Conservation (phyloP, 2,797 vertebrate species). For the Onychomys arenicola region DNA sequence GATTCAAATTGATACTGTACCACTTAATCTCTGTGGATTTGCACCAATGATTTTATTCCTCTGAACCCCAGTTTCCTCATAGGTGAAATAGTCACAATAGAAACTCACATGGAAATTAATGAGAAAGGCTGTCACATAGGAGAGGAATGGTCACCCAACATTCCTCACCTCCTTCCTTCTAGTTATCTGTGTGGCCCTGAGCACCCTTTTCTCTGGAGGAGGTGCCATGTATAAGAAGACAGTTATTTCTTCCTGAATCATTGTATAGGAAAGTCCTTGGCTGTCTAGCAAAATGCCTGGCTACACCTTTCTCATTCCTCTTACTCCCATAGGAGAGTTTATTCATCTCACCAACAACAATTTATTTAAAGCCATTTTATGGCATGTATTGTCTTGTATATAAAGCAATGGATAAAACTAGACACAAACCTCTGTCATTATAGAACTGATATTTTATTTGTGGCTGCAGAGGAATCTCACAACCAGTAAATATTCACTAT, state of each 20-base stretch:
- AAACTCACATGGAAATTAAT: conserved; percentile 41
- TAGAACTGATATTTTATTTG: conserved; percentile 49
- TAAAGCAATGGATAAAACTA: conserved; percentile 45
- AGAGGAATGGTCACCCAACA: conserved; percentile 47
- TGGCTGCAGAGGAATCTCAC: background rate
- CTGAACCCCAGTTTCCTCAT: conserved; percentile 18
- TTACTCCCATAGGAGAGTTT: conserved; percentile 2
- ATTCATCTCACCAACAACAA: conserved; percentile 44
- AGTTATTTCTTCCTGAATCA: conserved; percentile 17
- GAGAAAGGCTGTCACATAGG: conserved; percentile 6
- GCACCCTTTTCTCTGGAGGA: background rate
- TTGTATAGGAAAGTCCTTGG: background rate
- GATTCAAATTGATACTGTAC: conserved; percentile 40
- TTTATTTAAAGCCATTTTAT: conserved; percentile 49
- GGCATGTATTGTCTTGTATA: background rate
- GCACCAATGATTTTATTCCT: background rate
- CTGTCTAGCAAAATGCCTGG: conserved; percentile 3
- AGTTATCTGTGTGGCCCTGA: conserved; percentile 40
- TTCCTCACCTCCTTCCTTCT: background rate
- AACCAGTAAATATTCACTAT: conserved; percentile 25
- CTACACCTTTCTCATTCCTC: conserved; percentile 18
- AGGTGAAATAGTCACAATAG: conserved; percentile 38
- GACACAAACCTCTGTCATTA: conserved; percentile 38
- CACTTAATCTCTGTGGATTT: conserved; percentile 25
- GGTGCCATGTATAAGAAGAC: conserved; percentile 9